Evolutionary conservation across 2,797 vertebrate genomes (phyloP), one percentile per base, ranked within the genome.

Genomic region (Spondyliosoma cantharus): DNA sequence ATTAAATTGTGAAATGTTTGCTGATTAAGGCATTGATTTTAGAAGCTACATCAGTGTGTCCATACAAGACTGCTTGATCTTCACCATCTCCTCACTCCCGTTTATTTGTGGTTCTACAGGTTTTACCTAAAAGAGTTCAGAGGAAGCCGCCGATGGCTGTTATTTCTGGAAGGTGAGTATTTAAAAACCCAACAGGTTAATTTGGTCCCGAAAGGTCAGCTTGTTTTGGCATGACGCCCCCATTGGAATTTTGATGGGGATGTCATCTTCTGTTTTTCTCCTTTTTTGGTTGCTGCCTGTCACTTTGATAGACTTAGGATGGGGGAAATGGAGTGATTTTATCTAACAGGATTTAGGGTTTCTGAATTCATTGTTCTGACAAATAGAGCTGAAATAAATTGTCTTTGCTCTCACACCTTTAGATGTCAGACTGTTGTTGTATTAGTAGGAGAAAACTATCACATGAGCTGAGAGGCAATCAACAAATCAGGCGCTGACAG

Each of bases 131-230:
- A 95, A 87, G 95, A 95, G 89, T 92, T 93, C 87, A 96, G 94
- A 94, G 91, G 92, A 87, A 96, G 92, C 86, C 96, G 94, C 79
- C 90, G 92, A 83, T 95, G 95, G 94, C 89, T 95, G 87, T 84
- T 95, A 91, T 96, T 96, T 94, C 89, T 96, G 91, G 95, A 96
- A 92, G 96, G 94, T 94, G 90, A 92, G 94, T 93, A 90, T 95
- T 94, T 94, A 85, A 92, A 94, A 92, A 85, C 3, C 74, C 74
- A 83, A 56, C 78, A 78, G 87, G 88, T 93, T 94, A 84, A 93
- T 92, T 93, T 93, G 80, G 91, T 90, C 87, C 74, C 46, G 48
- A 81, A 81, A 88, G 91, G 88, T 94, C 92, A 93, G 83, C 84
- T 81, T 80, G 82, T 86, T 90, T 93, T 90, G 88, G 85, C 25